A percentile compares a stretch with the other conserved stretches of the same genome.
Conservation (phyloP, 53 echinoderm and acorn worm species). For the Antedon mediterranea region DNA sequence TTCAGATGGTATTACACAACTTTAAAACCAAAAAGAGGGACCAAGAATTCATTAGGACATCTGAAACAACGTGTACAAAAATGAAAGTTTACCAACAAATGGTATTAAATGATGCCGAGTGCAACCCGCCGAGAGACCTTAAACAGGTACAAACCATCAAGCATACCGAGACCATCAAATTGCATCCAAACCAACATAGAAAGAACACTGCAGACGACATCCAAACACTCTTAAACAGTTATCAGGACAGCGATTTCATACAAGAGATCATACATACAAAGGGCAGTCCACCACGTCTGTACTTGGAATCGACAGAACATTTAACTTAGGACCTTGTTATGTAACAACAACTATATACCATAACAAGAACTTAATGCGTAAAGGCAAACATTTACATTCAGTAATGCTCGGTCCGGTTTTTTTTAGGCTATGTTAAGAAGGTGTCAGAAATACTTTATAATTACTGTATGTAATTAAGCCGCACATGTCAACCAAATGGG, state of each 20-base stretch:
- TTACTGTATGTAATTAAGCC: too few species aligned
- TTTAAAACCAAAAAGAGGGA: not conserved
- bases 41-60: not conserved
- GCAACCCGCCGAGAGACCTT: not conserved
- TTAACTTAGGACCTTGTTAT: constrained; percentile 1
- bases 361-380: not conserved
- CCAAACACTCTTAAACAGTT: too few species aligned
- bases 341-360: not conserved
- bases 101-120: not conserved
- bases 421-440: not conserved
- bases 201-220: too few species aligned
- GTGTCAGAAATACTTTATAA: too few species aligned
- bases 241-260: too few species aligned
- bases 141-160: too few species aligned
- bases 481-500: too few species aligned
- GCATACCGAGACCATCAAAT: not conserved
- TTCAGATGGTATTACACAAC: not conserved
- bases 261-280: too few species aligned
- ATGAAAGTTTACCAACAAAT: not conserved
- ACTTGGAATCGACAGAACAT: not conserved
- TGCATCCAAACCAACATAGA: too few species aligned
- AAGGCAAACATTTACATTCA: not conserved
- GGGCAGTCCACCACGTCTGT: too few species aligned
- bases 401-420: not conserved
- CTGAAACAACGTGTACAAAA: not conserved